These are phyloP conservation scores for Embiotoca jacksoni DNA, from an alignment of 2,113 vertebrate species.

Conservation along the genomic window DNA sequence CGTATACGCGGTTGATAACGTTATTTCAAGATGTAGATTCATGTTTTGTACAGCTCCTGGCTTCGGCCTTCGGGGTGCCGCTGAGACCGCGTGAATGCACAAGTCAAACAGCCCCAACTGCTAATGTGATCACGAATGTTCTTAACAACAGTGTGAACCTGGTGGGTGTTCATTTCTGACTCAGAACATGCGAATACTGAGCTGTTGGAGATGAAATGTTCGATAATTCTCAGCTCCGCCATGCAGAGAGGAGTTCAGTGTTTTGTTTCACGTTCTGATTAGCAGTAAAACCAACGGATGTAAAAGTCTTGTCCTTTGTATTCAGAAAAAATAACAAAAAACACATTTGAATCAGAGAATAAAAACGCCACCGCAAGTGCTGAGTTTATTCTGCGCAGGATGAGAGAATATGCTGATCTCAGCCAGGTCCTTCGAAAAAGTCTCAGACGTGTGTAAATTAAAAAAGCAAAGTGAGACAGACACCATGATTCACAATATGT, in stretches of 20 bases:
- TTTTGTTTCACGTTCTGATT: constrained; percentile 20
- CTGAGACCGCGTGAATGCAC: neutral
- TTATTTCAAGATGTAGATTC: too few relatives aligned
- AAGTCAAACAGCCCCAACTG: neutral
- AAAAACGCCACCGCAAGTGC: neutral
- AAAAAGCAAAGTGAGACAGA: constrained; percentile 1
- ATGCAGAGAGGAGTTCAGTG: neutral
- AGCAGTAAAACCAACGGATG: neutral
- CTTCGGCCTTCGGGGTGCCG: too few relatives aligned
- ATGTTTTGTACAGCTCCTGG: too few relatives aligned
- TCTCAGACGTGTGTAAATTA: constrained; percentile 26
- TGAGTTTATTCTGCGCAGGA: constrained; percentile 9
- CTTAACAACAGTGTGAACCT: neutral
- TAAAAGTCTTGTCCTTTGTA: neutral
- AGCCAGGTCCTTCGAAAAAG: neutral
- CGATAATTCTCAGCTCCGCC: constrained; percentile 4
- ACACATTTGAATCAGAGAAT: neutral
- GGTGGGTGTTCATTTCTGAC: constrained; percentile 25
- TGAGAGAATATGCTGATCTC: constrained; percentile 36
- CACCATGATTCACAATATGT: constrained; percentile 3
- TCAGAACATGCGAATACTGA: neutral
- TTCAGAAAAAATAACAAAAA: constrained; percentile 1
- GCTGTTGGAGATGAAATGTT: neutral
- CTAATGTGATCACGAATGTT: neutral
- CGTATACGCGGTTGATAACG: too few relatives aligned